Evolutionary conservation across 2,888 invertebrate species (phyloP).

Genomic region (Zhuqinia jingwanae): DNA sequence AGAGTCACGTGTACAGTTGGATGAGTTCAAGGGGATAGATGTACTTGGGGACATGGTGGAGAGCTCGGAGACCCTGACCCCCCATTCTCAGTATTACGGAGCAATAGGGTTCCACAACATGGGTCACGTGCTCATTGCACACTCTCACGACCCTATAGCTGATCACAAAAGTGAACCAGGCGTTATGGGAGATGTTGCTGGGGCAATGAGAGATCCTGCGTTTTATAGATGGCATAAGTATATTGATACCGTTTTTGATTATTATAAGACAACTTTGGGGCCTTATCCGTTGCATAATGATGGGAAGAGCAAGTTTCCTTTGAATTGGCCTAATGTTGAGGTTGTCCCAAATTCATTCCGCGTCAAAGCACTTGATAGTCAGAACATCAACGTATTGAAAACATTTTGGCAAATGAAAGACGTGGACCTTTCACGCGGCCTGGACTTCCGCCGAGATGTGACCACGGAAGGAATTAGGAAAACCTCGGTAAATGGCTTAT

Average conservation of each 20-base stretch:
- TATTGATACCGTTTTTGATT: conserved; percentile 89
- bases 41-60: conserved; percentile 90
- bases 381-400: conserved; percentile 83
- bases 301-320: conserved; percentile 73
- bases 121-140: conserved; percentile 90
- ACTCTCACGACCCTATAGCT: conserved; percentile 90
- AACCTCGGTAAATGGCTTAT: conserved; percentile 77
- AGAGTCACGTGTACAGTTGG: conserved; percentile 43
- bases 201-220: conserved; percentile 92
- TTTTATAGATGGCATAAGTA: conserved; percentile 92
- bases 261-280: conserved; percentile 87
- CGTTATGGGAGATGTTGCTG: conserved; percentile 91
- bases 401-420: conserved; percentile 92
- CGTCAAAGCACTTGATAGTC: conserved; percentile 17
- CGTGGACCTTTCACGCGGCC: conserved; percentile 88
- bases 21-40: conserved; percentile 83
- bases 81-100: conserved; percentile 82
- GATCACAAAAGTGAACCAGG: conserved; percentile 89
- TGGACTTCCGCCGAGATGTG: conserved; percentile 85
- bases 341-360: conserved; percentile 60
- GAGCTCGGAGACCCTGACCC: conserved; percentile 72
- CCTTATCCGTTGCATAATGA: conserved; percentile 80
- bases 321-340: conserved; percentile 74
- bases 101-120: conserved; percentile 87
- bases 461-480: conserved; percentile 37